Evolutionary conservation across 2,888 invertebrate genomes (phyloP), one percentile per base, ranked within the genome.

Genomic region (Ligdia adustata): DNA sequence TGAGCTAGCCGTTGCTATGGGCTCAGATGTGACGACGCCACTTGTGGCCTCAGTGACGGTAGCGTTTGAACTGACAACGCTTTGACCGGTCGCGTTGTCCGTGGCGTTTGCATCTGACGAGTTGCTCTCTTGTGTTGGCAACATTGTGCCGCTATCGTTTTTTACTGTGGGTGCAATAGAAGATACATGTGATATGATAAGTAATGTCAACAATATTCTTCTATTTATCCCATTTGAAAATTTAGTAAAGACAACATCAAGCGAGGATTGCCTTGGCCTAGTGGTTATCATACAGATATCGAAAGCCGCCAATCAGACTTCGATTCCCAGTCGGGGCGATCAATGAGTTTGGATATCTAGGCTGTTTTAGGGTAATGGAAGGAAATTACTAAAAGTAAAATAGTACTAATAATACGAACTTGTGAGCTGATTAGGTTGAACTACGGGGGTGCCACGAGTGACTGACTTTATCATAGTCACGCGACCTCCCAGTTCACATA

Each of bases 401-500:
- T n/a, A 6, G 7, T 22, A 22, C 4, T 4, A 22, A 2, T 22
- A 3, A 7, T 48, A 52, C 69, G 67, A 62, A 62, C 74, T 69
- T 15, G 71, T 60, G 26, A 75, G 75, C 9, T 75, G 75, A 22
- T 76, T 34, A 0, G 58, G 55, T 4, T 64, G 60, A 0, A 66
- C 65, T 0, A 65, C 55, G 18, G 69, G 73, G 2, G 39, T 53
- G 1, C 74, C 73, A 26, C 75, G 74, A 39, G 93, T 92, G 0
- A 95, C 94, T 0, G 97, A 93, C 58, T 94, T 92, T 3, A 98
- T 93, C 38, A 94, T 93, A 55, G 94, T 93, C 1, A 96, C 95
- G 14, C 93, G 92, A 0, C 98, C 98, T 66, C 92, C 94, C 33
- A 98, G 79, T 73, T 98, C 97, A 56, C 97, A 93, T 1, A 97